Evolutionary conservation across 2,113 vertebrate genomes (phyloP), one percentile per base, ranked within the genome.

Genomic region (Eptatretus burgeri): DNA sequence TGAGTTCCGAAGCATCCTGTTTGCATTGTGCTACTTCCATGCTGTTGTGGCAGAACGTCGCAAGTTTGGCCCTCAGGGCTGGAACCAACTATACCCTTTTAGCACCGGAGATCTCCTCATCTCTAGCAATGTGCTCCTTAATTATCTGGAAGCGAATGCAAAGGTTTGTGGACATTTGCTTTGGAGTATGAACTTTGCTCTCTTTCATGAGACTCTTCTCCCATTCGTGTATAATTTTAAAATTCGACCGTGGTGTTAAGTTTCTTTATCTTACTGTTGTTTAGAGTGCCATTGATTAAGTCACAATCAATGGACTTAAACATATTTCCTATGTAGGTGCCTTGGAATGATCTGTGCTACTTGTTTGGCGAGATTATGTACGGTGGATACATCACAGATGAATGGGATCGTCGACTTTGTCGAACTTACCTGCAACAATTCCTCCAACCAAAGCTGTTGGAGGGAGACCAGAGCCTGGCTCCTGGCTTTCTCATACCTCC

Each of bases 321-420:
- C 7, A 41, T 7, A 41, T 41, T 41, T 41, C 27, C 13, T 11
- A 65, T 66, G 52, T 71, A 96, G 88, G 85, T 96, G 17, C 88
- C 91, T 0, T 94, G 81, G 1, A 82, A 89, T 41, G 91, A 94
- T 64, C 67, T 95, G 64, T 82, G 84, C 51, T 96, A 96, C 71
- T 78, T 96, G 2, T 85, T 96, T 12, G 88, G 88, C 1, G 91
- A 95, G 76, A 96, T 96, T 68, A 86, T 95, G 88, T 95, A 94
- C 0, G 86, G 87, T 51, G 87, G 87, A 14, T 88, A 96, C 71
- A 93, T 96, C 70, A 96, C 85, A 0, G 89, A 96, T 1, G 80
- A 89, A 71, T 96, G 87, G 88, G 91, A 96, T 75, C 78, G 88
- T 53, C 71, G 82, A 7, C 80, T 98, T 63, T 95, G 91, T 70